Evolutionary conservation across 2,888 invertebrate species (phyloP), one percentile per base, ranked within the genome.

Genomic region (Alitta virens): DNA sequence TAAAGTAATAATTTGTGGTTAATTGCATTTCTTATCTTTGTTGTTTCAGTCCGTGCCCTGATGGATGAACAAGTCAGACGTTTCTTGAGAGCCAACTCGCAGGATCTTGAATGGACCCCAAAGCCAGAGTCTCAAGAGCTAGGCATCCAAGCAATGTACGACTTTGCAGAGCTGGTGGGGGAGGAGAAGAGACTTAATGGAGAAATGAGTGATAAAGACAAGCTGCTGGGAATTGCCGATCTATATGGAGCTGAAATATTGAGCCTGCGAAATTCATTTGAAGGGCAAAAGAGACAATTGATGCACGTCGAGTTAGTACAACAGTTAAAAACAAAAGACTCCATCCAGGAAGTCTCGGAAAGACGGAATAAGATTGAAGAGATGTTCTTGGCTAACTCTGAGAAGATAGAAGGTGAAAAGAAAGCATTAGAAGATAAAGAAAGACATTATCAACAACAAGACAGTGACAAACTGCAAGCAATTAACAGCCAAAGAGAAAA

Each of bases 351-450:
- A 9, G 16, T 57, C 2, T 12, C 1, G n/a, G 25, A 56, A 18
- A 53, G 33, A 16, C 43, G 63, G 49, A 7, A 43, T 5, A 21
- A 27, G 24, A 51, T 65, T 16, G 55, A 62, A 26, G 59, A 63
- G 3, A 59, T 65, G 52, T 65, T 65, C 56, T 33, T 63, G 3
- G 56, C 52, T 9, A 21, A 26, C 2, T 46, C 55, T 3, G 56
- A 65, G 27, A 46, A 63, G 27, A 16, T 63, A 24, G 62, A 65
- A 33, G 52, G 55, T 12, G 53, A 63, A 25, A 50, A 40, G 18
- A 42, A 16, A 38, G 50, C 33, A 23, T 27, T 63, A 9, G 40
- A 46, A 42, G 54, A 63, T 12, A 54, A 14, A 24, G 63, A 58
- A 54, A 18, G 54, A 23, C 27, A 21, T 1, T 59, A 59, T 38